These are phyloP conservation scores for Tribolium freemani DNA, from an alignment of 2,888 invertebrate species.

Conservation along the genomic window DNA sequence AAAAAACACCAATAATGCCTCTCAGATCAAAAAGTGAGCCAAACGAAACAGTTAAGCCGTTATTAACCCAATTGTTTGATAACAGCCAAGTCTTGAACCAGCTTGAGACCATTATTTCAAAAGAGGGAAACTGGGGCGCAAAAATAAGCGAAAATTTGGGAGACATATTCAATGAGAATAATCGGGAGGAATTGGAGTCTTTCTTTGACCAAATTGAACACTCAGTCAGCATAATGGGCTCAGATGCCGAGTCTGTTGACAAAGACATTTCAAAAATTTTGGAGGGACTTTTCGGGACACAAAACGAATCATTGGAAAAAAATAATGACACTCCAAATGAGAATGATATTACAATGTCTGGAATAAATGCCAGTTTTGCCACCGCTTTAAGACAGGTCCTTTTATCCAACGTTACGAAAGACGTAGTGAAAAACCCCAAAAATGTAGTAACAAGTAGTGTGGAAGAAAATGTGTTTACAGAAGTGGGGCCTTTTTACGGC, in stretches of 20 bases:
- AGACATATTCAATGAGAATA: conserved; percentile 35
- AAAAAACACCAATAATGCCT: neutral
- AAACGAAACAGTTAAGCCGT: neutral
- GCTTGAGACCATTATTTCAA: conserved; percentile 49
- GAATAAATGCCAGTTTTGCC: conserved; percentile 55
- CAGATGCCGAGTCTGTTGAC: conserved; percentile 55
- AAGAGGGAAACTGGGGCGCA: conserved; percentile 15
- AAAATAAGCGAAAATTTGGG: conserved; percentile 44
- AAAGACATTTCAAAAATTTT: conserved; percentile 37
- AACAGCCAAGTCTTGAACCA: conserved; percentile 57
- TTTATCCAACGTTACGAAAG: conserved; percentile 60
- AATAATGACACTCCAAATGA: conserved; percentile 31
- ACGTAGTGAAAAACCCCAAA: conserved; percentile 39
- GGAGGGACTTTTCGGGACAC: conserved; percentile 30
- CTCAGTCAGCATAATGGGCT: conserved; percentile 69
- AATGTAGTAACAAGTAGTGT: too few relatives aligned
- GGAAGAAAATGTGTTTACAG: conserved; percentile 46
- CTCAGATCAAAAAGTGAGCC: neutral
- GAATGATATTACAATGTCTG: conserved; percentile 45
- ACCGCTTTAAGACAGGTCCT: conserved; percentile 60
- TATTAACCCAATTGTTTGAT: conserved; percentile 54
- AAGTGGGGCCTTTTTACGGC: conserved; percentile 80
- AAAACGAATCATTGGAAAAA: conserved; percentile 22
- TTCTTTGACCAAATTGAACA: conserved; percentile 71
- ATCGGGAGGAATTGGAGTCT: conserved; percentile 65